A percentile compares a stretch with the other conserved stretches of the same genome.
Conservation (phyloP, 2,888 invertebrate genomes). For the Vandiemenella viatica region DNA sequence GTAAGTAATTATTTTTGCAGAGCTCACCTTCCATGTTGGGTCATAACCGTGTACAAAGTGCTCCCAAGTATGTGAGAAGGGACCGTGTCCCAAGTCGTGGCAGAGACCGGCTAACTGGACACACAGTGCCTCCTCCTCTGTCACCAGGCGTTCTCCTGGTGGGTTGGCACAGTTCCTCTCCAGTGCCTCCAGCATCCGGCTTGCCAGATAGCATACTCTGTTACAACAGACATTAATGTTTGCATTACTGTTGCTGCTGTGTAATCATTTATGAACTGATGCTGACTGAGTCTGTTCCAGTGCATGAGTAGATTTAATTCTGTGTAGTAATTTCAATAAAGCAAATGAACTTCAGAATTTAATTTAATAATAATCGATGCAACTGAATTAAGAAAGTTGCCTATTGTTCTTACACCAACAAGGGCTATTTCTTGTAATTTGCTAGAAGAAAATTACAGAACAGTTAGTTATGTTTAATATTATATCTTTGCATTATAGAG, state of each 20-base stretch:
- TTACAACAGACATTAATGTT: slow-evolving; percentile 11
- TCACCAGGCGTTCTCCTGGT: slow-evolving; percentile 25
- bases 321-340: no score
- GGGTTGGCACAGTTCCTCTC: slow-evolving; percentile 20
- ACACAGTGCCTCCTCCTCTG: slow-evolving; percentile 33
- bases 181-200: slow-evolving; percentile 29
- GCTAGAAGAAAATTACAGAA: not conserved
- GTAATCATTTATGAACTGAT: no score
- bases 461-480: not conserved
- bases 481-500: not conserved
- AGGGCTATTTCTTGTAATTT: not conserved
- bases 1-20: no score
- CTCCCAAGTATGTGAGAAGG: slow-evolving; percentile 51
- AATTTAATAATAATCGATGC: no score
- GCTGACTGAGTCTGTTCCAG: no score
- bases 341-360: no score
- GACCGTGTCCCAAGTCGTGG: slow-evolving; percentile 57
- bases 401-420: not conserved
- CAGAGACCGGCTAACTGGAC: slow-evolving; percentile 45
- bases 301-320: no score
- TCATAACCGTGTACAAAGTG: slow-evolving; percentile 19
- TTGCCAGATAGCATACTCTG: slow-evolving; percentile 37
- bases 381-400: no score
- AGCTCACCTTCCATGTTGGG: no score
- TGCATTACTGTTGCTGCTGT: no score